phyloP scores from a whole-genome alignment of 2,113 vertebrate genomes.

The Scomber japonicus region DNA sequence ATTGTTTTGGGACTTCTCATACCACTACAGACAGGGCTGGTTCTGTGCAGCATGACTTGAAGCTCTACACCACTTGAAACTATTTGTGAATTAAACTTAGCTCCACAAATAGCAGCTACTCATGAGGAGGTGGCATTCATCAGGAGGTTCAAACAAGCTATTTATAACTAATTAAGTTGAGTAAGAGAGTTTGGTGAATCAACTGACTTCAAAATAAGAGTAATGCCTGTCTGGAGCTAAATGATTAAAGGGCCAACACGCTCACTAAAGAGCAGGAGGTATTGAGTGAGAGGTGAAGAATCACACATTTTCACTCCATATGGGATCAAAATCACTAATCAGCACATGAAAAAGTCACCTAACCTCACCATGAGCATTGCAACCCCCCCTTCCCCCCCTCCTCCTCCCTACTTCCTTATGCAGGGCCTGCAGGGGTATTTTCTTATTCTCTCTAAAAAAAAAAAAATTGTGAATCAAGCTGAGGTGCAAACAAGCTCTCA shows the following conservation, averaged over 20 bases:
- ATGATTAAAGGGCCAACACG: background rate
- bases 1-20: too few relatives aligned
- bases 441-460: conserved; percentile 15
- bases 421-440: conserved; percentile 19
- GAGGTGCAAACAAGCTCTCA: conserved; percentile 50
- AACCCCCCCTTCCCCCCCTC: too few relatives aligned
- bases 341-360: background rate
- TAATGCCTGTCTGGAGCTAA: background rate
- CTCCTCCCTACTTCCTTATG: conserved; percentile 1
- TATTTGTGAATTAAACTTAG: too few relatives aligned
- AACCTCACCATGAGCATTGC: background rate
- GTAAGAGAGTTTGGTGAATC: too few relatives aligned
- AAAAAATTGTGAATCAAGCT: conserved; percentile 46
- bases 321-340: conserved; percentile 6
- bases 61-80: too few relatives aligned
- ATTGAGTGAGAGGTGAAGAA: background rate
- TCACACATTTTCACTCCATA: background rate
- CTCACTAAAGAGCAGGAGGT: background rate
- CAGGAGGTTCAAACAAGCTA: too few relatives aligned
- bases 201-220: too few relatives aligned
- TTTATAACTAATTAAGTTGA: too few relatives aligned
- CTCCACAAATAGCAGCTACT: too few relatives aligned
- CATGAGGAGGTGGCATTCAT: too few relatives aligned
- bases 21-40: too few relatives aligned
- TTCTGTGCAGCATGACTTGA: too few relatives aligned